phyloP scores from a whole-genome alignment of 1,140 invertebrate genomes.

The honey bee (Apis mellifera) region Amel_HAv3.1 CM009940.2:8964501-8965000 shows the following conservation, averaged over 20 bases:
- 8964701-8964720: no score
- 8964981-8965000: slow-evolving; percentile 58
- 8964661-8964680: no score
- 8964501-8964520: slow-evolving; percentile 50
- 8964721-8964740: no score
- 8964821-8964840: no score
- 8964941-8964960: slow-evolving; percentile 45
- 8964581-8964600: not conserved
- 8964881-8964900: not conserved
- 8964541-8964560: slow-evolving; percentile 39
- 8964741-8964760: no score
- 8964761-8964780: no score
- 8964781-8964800: no score
- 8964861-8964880: not conserved
- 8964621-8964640: no score
- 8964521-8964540: slow-evolving; percentile 62
- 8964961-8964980: slow-evolving; percentile 64
- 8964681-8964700: no score
- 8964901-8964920: no score
- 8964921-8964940: slow-evolving; percentile 53
- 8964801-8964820: no score
- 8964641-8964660: no score
- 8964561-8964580: not conserved
- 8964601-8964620: not conserved
- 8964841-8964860: not conserved